Conservation (phyloP, 2,888 invertebrate species). For the Brenthis daphne region DNA sequence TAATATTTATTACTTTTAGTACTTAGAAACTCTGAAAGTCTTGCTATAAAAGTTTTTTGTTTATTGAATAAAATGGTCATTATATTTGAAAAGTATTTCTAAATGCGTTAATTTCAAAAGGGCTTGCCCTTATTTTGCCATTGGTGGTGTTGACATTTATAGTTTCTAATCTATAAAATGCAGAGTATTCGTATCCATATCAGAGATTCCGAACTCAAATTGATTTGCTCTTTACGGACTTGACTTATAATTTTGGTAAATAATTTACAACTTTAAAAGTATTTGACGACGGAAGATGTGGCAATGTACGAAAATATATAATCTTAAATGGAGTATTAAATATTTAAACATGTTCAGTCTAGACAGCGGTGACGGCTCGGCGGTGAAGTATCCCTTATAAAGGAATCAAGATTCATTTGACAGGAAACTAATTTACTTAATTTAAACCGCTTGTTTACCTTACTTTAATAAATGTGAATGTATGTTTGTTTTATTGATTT, state of each 20-base stretch:
- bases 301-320: slow-evolving; percentile 20
- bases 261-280: slow-evolving; percentile 8
- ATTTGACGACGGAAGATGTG: slow-evolving; percentile 12
- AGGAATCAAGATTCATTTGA: slow-evolving; percentile 13
- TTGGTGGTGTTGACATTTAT: slow-evolving; percentile 5
- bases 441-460: not conserved
- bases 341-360: not conserved
- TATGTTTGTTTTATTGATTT: too few species aligned
- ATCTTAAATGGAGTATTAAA: slow-evolving; percentile 4
- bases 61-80: not conserved
- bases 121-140: not conserved
- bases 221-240: slow-evolving; percentile 7
- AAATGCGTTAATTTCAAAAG: not conserved
- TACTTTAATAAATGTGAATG: too few species aligned
- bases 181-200: not conserved
- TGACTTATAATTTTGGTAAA: slow-evolving; percentile 9
- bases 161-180: slow-evolving; percentile 18
- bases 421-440: slow-evolving; percentile 6
- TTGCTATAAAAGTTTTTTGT: not conserved
- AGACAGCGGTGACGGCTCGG: not conserved
- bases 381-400: slow-evolving; percentile 6
- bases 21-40: not conserved
- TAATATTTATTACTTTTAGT: not conserved
- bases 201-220: slow-evolving; percentile 11
- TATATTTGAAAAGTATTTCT: not conserved